Conservation (phyloP, 2,113 vertebrate genomes). For the Triplophysa siluroides region DNA sequence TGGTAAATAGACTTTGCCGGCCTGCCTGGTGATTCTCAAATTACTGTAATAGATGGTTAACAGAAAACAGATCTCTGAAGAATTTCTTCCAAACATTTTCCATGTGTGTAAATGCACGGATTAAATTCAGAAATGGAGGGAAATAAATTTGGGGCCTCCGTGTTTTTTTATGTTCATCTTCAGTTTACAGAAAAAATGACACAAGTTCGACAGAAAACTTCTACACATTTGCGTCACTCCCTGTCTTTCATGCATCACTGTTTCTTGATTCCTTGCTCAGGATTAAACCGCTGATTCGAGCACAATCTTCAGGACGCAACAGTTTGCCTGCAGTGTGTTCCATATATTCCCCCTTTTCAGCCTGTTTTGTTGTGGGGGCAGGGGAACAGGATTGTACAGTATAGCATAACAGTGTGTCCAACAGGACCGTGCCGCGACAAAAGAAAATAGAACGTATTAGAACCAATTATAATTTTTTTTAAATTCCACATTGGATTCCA, state of each 20-base stretch:
- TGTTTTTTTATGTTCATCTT: not conserved
- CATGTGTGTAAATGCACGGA: not conserved
- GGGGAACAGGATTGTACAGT: not conserved
- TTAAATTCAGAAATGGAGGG: not conserved
- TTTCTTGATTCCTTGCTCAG: slow-evolving; percentile 62
- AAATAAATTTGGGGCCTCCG: not conserved
- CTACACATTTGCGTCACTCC: slow-evolving; percentile 64
- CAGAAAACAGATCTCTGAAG: slow-evolving; percentile 25
- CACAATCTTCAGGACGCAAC: slow-evolving; percentile 57
- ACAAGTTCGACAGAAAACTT: slow-evolving; percentile 50
- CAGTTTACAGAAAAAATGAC: slow-evolving; percentile 60
- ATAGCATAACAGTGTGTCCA: no score
- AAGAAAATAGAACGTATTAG: no score
- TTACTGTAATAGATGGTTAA: slow-evolving; percentile 8
- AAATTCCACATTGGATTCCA: not conserved
- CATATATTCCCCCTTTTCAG: slow-evolving; percentile 46
- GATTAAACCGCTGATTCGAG: slow-evolving; percentile 63
- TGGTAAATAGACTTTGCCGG: not conserved
- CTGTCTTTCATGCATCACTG: slow-evolving; percentile 46
- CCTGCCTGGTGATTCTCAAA: slow-evolving; percentile 1
- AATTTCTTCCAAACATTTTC: slow-evolving; percentile 28
- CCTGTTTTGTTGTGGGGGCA: slow-evolving; percentile 42
- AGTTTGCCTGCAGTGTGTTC: slow-evolving; percentile 47
- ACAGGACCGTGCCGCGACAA: no score
- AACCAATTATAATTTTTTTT: no score